These are phyloP conservation scores for Menidia menidia DNA, from an alignment of 2,797 vertebrate genomes.

Conservation along the genomic window DNA sequence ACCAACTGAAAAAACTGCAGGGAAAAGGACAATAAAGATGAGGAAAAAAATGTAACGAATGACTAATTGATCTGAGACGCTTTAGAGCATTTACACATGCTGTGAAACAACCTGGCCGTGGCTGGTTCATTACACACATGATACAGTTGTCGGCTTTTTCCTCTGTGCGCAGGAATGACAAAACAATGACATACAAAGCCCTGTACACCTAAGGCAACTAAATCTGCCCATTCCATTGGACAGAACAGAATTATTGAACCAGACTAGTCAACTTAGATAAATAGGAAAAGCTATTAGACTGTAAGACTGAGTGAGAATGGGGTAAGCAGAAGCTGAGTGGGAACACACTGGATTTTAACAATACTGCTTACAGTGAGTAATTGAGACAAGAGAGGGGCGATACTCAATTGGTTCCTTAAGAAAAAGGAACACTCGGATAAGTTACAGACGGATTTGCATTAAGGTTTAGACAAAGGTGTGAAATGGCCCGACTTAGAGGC, in stretches of 20 bases:
- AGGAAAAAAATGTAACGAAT: not conserved
- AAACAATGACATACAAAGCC: no score
- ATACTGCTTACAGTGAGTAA: constrained; percentile 24
- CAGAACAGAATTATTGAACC: not conserved
- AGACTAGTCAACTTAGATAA: not conserved
- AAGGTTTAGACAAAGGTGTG: no score
- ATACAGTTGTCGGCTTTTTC: not conserved
- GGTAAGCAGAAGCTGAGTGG: not conserved
- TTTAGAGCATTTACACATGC: not conserved
- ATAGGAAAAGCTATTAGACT: not conserved
- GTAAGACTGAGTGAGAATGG: not conserved
- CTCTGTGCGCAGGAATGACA: not conserved
- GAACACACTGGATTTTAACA: not conserved
- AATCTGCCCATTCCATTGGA: not conserved
- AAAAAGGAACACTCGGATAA: no score
- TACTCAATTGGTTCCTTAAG: not conserved
- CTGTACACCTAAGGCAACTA: not conserved
- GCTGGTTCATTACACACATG: not conserved
- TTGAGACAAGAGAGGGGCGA: not conserved
- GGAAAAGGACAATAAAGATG: not conserved
- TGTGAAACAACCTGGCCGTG: not conserved
- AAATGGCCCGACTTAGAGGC: no score
- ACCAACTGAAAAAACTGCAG: not conserved
- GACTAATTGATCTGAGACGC: not conserved
- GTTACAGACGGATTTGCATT: no score